Conservation (phyloP, 1,140 invertebrate species). For the Megalonaias nervosa region DNA sequence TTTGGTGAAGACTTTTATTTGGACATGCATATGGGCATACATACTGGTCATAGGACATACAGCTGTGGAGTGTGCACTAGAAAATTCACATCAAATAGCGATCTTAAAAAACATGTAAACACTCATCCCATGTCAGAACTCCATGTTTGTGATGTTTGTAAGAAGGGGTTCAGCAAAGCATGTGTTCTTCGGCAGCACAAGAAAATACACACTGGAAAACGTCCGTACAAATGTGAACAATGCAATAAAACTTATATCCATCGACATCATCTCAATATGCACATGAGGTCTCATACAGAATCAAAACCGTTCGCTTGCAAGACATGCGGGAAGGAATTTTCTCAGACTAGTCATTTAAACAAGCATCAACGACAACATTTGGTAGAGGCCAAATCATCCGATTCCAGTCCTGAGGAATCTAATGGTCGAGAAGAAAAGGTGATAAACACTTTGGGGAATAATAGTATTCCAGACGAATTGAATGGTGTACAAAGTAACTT, state of each 20-base stretch:
- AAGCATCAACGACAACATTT: constrained; percentile 42
- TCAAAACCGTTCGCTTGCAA: constrained; percentile 83
- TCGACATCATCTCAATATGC: constrained; percentile 89
- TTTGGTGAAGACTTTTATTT: constrained; percentile 51
- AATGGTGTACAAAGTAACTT: too few species aligned
- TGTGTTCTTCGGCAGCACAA: constrained; percentile 50
- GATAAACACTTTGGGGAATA: too few species aligned
- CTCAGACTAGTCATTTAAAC: constrained; percentile 44
- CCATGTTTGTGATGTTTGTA: constrained; percentile 46
- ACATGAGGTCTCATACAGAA: constrained; percentile 87
- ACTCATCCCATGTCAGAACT: constrained; percentile 43
- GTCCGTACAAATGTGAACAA: constrained; percentile 76
- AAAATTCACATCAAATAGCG: constrained; percentile 35
- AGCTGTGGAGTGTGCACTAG: constrained; percentile 47
- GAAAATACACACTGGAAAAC: constrained; percentile 57
- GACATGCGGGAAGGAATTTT: constrained; percentile 78
- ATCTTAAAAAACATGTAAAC: constrained; percentile 47
- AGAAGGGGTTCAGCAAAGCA: constrained; percentile 49
- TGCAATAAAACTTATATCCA: constrained; percentile 92
- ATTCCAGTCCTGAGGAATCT: too few species aligned
- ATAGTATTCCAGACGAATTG: too few species aligned
- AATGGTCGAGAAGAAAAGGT: too few species aligned
- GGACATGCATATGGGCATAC: constrained; percentile 49
- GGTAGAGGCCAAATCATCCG: neutral
- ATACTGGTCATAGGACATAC: constrained; percentile 49